phyloP scores from a whole-genome alignment of 2,888 invertebrate genomes.

The Nipponacmea schrenckii region DNA sequence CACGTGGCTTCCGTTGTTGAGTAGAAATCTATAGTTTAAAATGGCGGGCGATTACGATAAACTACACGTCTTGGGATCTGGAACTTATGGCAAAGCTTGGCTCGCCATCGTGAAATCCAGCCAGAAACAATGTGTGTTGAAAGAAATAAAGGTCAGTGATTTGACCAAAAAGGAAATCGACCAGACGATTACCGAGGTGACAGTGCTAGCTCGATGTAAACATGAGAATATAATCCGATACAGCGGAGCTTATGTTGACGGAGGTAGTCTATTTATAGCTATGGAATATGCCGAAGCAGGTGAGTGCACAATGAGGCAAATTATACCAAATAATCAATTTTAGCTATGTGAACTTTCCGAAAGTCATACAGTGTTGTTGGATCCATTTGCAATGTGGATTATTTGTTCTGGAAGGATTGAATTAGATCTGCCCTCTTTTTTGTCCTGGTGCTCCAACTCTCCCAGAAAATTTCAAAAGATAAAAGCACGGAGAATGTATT shows the following conservation, averaged over 20 bases:
- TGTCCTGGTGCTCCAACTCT: not conserved
- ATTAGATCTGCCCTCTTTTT: not conserved
- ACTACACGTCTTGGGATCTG: slow-evolving; percentile 49
- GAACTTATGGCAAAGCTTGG: slow-evolving; percentile 61
- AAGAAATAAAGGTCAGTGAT: slow-evolving; percentile 45
- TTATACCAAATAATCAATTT: not conserved
- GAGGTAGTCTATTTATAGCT: slow-evolving; percentile 48
- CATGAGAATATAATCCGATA: slow-evolving; percentile 61
- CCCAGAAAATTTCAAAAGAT: not conserved
- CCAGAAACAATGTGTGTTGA: slow-evolving; percentile 46
- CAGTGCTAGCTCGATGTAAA: slow-evolving; percentile 51
- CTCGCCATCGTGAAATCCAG: slow-evolving; percentile 40
- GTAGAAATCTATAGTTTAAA: slow-evolving; percentile 12
- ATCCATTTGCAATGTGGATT: too few species aligned
- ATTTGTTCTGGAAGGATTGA: not conserved
- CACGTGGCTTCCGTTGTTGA: too few species aligned
- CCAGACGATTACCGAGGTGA: slow-evolving; percentile 54
- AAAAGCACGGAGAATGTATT: too few species aligned
- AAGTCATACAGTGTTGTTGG: too few species aligned
- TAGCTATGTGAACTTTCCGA: not conserved
- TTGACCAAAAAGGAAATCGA: slow-evolving; percentile 37
- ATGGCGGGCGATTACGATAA: slow-evolving; percentile 55
- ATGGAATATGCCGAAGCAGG: slow-evolving; percentile 64
- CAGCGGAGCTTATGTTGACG: slow-evolving; percentile 54
- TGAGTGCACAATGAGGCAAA: slow-evolving; percentile 24